These are phyloP conservation scores for Nezara viridula DNA, from an alignment of 2,888 invertebrate species.

Conservation along the genomic window DNA sequence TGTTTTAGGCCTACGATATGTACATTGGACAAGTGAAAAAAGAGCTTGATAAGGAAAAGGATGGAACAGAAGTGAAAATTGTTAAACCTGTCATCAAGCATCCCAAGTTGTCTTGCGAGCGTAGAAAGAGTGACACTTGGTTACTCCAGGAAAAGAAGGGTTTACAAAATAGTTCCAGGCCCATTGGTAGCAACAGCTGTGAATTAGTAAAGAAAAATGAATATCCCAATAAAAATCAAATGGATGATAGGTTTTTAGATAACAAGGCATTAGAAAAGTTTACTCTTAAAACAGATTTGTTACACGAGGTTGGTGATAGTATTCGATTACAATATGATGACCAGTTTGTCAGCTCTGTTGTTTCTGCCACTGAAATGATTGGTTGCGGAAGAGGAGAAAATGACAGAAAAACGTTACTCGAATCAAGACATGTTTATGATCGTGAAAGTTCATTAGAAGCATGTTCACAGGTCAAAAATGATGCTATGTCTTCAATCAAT, in stretches of 20 bases:
- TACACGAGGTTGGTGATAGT: neutral
- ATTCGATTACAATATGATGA: neutral
- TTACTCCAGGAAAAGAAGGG: conserved; percentile 27
- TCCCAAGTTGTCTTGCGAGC: conserved; percentile 66
- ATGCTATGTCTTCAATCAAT: conserved; percentile 9
- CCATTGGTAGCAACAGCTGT: neutral
- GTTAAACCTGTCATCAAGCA: conserved; percentile 70
- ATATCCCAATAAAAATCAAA: neutral
- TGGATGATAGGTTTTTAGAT: conserved; percentile 17
- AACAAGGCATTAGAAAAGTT: conserved; percentile 36
- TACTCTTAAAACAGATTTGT: conserved; percentile 4
- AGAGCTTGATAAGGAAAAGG: conserved; percentile 69
- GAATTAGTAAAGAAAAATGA: neutral
- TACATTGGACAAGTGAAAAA: conserved; percentile 67
- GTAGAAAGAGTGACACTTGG: conserved; percentile 62
- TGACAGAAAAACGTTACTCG: neutral
- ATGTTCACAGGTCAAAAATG: neutral
- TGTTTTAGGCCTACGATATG: conserved; percentile 67
- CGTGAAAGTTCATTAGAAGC: neutral
- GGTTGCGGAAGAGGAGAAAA: neutral
- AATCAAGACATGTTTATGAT: neutral
- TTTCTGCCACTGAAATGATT: neutral
- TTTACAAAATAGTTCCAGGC: neutral
- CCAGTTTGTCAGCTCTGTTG: neutral
- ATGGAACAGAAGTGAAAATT: conserved; percentile 64